phyloP scores from a whole-genome alignment of 2,888 invertebrate genomes.

The Erebia ligea region DNA sequence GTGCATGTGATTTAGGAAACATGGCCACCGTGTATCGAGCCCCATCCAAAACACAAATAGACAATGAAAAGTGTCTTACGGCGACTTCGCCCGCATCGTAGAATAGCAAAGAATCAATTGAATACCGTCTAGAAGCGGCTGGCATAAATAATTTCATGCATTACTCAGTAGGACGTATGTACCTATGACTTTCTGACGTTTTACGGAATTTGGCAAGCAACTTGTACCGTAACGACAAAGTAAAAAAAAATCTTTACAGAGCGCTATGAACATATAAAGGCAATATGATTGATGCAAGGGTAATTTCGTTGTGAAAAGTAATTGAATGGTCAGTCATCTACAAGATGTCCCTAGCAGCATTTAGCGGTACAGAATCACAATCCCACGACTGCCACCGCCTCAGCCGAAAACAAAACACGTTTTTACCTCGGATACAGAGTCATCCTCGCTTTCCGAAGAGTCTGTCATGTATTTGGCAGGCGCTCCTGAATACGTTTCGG shows the following conservation, averaged over 20 bases:
- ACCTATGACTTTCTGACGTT: conserved; percentile 83
- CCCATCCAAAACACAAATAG: conserved; percentile 74
- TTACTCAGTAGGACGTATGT: conserved; percentile 80
- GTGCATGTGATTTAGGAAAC: conserved; percentile 81
- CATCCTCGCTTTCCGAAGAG: conserved; percentile 97
- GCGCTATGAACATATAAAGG: conserved; percentile 61
- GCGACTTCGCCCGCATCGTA: conserved; percentile 59
- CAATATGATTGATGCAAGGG: conserved; percentile 54
- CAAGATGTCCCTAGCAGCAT: conserved; percentile 88
- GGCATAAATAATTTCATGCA: conserved; percentile 79
- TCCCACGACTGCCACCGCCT: conserved; percentile 81
- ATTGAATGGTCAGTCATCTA: conserved; percentile 72
- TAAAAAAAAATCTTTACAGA: conserved; percentile 60
- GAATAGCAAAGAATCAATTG: conserved; percentile 72
- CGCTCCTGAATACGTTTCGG: conserved; percentile 92
- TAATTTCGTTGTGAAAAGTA: conserved; percentile 61
- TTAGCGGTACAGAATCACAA: conserved; percentile 84
- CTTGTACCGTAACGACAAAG: conserved; percentile 72
- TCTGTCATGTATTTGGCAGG: conserved; percentile 95
- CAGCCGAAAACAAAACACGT: conserved; percentile 82
- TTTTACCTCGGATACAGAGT: conserved; percentile 97
- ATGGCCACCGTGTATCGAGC: conserved; percentile 77
- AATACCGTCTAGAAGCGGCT: conserved; percentile 70
- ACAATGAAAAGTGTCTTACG: conserved; percentile 69
- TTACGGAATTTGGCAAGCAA: conserved; percentile 83